Evolutionary conservation across 2,888 invertebrate genomes (phyloP).

Genomic region (Eupeodes luniger): DNA sequence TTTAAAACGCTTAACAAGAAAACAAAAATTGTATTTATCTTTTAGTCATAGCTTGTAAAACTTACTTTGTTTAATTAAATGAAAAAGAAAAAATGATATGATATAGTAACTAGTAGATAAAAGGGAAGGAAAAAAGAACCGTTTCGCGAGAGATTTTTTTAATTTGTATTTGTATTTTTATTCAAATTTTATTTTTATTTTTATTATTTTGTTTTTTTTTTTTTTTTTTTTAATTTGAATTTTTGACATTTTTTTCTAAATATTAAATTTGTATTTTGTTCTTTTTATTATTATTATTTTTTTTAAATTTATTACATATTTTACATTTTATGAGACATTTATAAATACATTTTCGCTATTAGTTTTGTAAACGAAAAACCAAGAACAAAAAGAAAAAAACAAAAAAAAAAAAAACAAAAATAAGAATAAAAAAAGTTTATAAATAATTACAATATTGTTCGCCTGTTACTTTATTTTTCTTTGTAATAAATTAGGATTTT

Average conservation of each 20-base stretch:
- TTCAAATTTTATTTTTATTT: slow-evolving; percentile 26
- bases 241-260: slow-evolving; percentile 61
- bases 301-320: slow-evolving; percentile 8
- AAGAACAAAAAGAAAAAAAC: slow-evolving; percentile 49
- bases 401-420: slow-evolving; percentile 51
- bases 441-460: slow-evolving; percentile 51
- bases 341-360: slow-evolving; percentile 70
- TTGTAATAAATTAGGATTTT: not conserved
- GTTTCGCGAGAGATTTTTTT: slow-evolving; percentile 53
- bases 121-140: slow-evolving; percentile 44
- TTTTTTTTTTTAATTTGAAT: slow-evolving; percentile 29
- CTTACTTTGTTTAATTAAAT: slow-evolving; percentile 59
- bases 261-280: slow-evolving; percentile 51
- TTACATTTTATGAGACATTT: slow-evolving; percentile 66
- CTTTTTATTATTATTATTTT: slow-evolving; percentile 38
- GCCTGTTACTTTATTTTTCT: not conserved
- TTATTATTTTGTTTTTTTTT: slow-evolving; percentile 2
- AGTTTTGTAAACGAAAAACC: slow-evolving; percentile 73
- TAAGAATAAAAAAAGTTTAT: slow-evolving; percentile 61
- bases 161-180: slow-evolving; percentile 7
- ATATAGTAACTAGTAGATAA: slow-evolving; percentile 70
- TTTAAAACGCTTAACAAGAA: slow-evolving; percentile 59
- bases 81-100: slow-evolving; percentile 31
- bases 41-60: slow-evolving; percentile 71
- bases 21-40: slow-evolving; percentile 69